Conservation (phyloP, 2,888 invertebrate genomes). For the Melanostoma mellinum region DNA sequence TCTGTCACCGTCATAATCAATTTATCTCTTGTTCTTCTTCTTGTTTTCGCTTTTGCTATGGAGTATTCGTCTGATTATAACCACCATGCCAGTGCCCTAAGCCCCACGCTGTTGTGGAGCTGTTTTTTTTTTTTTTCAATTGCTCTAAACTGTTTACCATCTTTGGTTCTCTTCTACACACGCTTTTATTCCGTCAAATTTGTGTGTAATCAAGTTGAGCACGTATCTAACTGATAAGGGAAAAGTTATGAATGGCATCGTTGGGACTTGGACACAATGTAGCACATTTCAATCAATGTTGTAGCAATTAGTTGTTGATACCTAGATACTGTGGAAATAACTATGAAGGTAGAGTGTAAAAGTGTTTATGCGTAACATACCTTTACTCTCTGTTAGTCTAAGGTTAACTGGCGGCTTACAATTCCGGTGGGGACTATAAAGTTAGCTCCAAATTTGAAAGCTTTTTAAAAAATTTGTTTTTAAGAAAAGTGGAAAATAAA, state of each 20-base stretch:
- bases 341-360: no score
- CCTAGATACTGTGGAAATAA: background rate
- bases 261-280: background rate
- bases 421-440: no score
- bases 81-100: slow-evolving; percentile 3
- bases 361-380: no score
- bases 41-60: slow-evolving; percentile 33
- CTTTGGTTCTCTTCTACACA: slow-evolving; percentile 1
- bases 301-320: background rate
- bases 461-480: no score
- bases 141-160: slow-evolving; percentile 7
- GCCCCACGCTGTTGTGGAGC: no score
- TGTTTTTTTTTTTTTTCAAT: background rate
- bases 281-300: slow-evolving; percentile 48
- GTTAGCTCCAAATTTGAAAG: no score
- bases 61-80: slow-evolving; percentile 9
- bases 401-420: no score
- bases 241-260: slow-evolving; percentile 28
- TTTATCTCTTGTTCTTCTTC: slow-evolving; percentile 46
- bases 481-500: no score
- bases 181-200: slow-evolving; percentile 3
- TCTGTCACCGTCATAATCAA: slow-evolving; percentile 60
- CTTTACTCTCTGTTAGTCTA: no score
- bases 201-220: slow-evolving; percentile 52
- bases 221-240: slow-evolving; percentile 55